These are phyloP conservation scores for Diacarnus erythraeanus DNA, from an alignment of 37 sponge, comb jelly and placozoan genomes.

Conservation along the genomic window DNA sequence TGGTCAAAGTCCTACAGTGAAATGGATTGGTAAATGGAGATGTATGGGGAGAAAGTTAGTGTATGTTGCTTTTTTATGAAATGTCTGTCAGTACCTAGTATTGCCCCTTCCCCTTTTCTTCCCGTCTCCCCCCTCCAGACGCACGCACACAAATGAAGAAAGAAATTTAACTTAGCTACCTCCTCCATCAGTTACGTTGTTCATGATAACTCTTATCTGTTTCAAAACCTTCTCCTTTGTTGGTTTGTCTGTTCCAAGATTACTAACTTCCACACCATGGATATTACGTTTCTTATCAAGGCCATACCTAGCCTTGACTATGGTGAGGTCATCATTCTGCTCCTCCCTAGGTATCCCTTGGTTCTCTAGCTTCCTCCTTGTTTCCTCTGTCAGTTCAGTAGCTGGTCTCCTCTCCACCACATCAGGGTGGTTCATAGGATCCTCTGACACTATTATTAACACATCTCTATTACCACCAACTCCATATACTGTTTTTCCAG, in stretches of 20 bases:
- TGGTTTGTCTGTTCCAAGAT: not conserved
- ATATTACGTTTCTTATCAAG: not conserved
- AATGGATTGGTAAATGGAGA: no score
- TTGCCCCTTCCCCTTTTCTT: no score
- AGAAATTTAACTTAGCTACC: not conserved
- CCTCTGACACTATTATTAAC: slow-evolving; percentile 1
- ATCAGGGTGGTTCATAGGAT: not conserved
- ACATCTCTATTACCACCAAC: slow-evolving; percentile 27
- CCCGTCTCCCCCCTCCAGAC: no score
- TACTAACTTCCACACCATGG: not conserved
- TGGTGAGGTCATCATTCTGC: slow-evolving; percentile 7
- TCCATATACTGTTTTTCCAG: not conserved
- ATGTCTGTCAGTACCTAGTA: no score
- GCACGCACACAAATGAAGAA: no score
- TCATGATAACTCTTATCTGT: not conserved
- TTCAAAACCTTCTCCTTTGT: not conserved
- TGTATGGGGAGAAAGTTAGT: no score
- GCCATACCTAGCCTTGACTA: slow-evolving; percentile 13
- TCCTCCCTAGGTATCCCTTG: slow-evolving; percentile 4
- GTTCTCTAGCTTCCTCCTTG: not conserved
- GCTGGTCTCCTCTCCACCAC: not conserved
- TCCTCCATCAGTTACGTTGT: not conserved
- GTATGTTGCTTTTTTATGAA: no score
- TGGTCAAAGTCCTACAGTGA: no score
- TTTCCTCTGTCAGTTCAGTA: slow-evolving; percentile 11